Conservation (phyloP, 2,113 vertebrate species). For the Oenanthe oenanthe region DNA sequence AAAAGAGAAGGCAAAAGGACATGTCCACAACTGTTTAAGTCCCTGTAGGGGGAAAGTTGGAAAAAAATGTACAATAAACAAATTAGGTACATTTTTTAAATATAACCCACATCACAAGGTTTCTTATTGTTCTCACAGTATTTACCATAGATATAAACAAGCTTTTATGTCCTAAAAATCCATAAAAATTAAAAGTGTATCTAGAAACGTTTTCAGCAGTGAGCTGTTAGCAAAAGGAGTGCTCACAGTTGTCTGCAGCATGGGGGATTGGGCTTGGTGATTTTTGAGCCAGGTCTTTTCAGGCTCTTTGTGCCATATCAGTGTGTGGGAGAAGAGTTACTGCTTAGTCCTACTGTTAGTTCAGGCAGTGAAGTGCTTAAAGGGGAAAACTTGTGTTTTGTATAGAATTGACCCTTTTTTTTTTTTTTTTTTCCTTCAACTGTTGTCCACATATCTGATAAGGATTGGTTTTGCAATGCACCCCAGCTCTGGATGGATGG, state of each 20-base stretch:
- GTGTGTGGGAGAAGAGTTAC: not conserved
- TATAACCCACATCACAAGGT: not conserved
- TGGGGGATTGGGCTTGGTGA: accelerated
- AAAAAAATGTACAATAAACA: not conserved
- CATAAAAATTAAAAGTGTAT: not conserved
- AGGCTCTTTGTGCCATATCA: not conserved
- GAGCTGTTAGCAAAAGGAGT: not conserved
- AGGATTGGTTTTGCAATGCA: not conserved
- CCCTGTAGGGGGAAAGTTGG: not conserved
- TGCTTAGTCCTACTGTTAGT: not conserved
- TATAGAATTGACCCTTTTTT: not conserved
- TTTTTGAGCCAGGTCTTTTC: not conserved
- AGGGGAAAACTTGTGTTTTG: not conserved
- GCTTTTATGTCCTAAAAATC: not conserved
- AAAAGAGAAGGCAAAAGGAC: not conserved
- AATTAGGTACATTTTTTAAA: not conserved
- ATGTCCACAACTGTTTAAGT: not conserved
- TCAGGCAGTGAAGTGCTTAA: not conserved
- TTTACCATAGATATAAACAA: not conserved
- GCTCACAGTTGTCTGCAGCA: not conserved
- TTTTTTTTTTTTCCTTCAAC: not conserved
- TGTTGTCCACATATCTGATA: not conserved
- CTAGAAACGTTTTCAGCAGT: not conserved
- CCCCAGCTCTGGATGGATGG: not conserved
- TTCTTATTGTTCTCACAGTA: not conserved